Percentiles rank a stretch among this genome's conserved stretches.
Evolutionary conservation across 64 coral and sea anemone genomes (phyloP).

Genomic region (Acropora yongei): DNA sequence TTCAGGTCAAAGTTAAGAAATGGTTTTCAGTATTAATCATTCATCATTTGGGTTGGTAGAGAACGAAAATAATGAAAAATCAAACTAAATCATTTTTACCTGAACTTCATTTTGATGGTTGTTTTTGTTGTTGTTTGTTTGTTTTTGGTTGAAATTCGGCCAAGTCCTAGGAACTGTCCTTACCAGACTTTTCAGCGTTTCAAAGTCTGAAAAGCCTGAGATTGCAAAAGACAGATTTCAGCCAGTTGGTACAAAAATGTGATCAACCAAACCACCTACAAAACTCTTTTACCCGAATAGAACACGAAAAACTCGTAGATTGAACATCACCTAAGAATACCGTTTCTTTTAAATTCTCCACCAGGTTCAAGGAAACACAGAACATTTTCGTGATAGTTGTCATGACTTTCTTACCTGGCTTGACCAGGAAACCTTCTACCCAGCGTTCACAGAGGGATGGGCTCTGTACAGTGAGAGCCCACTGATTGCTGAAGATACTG

Average conservation of each 20-base stretch:
- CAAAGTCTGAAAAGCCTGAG: too few relatives aligned
- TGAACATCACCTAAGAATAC: neutral
- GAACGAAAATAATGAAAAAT: neutral
- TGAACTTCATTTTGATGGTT: neutral
- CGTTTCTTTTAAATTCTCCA: neutral
- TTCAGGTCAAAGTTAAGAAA: too few relatives aligned
- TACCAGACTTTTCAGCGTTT: too few relatives aligned
- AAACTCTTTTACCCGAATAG: too few relatives aligned
- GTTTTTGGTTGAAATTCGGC: neutral
- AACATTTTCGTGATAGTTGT: conserved; percentile 68
- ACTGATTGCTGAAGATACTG: conserved; percentile 72
- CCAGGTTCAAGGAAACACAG: conserved; percentile 60
- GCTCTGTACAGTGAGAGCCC: conserved; percentile 80
- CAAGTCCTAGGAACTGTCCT: neutral
- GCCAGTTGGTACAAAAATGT: too few relatives aligned
- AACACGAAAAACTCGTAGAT: too few relatives aligned
- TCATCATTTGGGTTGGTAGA: too few relatives aligned
- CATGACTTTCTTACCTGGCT: conserved; percentile 56
- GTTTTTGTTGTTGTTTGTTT: too few relatives aligned
- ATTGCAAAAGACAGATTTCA: too few relatives aligned
- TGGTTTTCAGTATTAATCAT: too few relatives aligned
- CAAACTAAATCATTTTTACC: neutral
- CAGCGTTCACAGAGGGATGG: conserved; percentile 85
- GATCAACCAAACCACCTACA: too few relatives aligned
- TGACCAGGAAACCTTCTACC: conserved; percentile 58